Evolutionary conservation across 37 sponge, comb jelly and placozoan genomes (phyloP).

Genomic region (Sycon ciliatum): DNA sequence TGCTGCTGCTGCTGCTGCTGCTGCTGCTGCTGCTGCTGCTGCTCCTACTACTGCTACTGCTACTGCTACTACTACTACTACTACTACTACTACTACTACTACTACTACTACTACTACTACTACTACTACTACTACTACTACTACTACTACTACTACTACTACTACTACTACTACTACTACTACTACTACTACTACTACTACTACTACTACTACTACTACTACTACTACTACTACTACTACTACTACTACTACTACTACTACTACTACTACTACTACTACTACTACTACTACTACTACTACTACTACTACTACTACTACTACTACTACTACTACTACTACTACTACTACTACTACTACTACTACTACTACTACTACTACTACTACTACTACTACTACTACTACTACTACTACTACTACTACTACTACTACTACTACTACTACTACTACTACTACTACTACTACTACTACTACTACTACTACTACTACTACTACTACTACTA

Average conservation of each 20-base stretch:
- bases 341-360: conserved; percentile 8
- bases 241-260: conserved; percentile 6
- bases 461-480: conserved; percentile 8
- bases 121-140: conserved; percentile 6
- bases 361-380: conserved; percentile 6
- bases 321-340: conserved; percentile 8
- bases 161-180: conserved; percentile 8
- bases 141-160: conserved; percentile 8
- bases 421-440: conserved; percentile 6
- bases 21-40: too few relatives aligned
- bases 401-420: conserved; percentile 8
- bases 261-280: conserved; percentile 8
- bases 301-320: conserved; percentile 6
- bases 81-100: conserved; percentile 8
- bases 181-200: conserved; percentile 6
- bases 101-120: conserved; percentile 8
- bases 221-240: conserved; percentile 8
- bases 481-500: conserved; percentile 6
- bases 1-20: too few relatives aligned
- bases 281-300: conserved; percentile 8
- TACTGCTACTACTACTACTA: conserved; percentile 6
- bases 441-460: conserved; percentile 8
- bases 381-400: conserved; percentile 8
- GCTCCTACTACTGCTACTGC: too few relatives aligned
- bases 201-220: conserved; percentile 8